Evolutionary conservation across 2,113 vertebrate species (phyloP).

Genomic region (Mus musculus): DNA sequence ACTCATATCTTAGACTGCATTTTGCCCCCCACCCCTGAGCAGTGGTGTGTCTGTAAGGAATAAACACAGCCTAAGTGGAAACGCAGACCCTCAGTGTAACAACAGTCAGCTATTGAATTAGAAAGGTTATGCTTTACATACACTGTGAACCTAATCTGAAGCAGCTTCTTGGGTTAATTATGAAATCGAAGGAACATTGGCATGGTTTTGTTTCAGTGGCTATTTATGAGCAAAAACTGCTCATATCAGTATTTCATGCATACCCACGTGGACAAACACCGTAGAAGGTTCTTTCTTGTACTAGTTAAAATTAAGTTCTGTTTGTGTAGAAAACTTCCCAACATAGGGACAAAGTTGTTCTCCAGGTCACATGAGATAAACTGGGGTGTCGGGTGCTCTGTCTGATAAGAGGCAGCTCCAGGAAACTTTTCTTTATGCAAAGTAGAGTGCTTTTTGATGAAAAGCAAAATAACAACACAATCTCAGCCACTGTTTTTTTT

Average conservation of each 20-base stretch:
- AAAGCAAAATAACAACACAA: not conserved
- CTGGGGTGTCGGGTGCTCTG: not conserved
- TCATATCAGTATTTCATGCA: too few species aligned
- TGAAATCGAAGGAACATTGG: not conserved
- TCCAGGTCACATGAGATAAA: not conserved
- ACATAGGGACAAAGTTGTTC: not conserved
- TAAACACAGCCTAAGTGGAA: too few species aligned
- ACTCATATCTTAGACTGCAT: too few species aligned
- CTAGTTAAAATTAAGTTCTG: not conserved
- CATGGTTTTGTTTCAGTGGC: not conserved
- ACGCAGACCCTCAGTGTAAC: not conserved
- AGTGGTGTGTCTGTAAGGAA: too few species aligned
- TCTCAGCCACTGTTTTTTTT: not conserved
- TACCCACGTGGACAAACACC: not conserved
- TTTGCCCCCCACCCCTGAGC: too few species aligned
- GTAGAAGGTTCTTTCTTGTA: too few species aligned
- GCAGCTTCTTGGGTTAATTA: conserved; percentile 14
- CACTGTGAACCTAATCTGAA: not conserved
- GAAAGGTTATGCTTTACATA: conserved; percentile 46
- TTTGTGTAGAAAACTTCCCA: not conserved
- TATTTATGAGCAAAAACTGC: not conserved
- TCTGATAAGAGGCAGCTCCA: not conserved
- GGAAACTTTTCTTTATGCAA: not conserved
- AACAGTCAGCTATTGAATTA: not conserved
- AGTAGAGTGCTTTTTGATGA: not conserved